These are phyloP conservation scores for Himalopsyche anomala DNA, from an alignment of 2,888 invertebrate genomes.

Conservation along the genomic window DNA sequence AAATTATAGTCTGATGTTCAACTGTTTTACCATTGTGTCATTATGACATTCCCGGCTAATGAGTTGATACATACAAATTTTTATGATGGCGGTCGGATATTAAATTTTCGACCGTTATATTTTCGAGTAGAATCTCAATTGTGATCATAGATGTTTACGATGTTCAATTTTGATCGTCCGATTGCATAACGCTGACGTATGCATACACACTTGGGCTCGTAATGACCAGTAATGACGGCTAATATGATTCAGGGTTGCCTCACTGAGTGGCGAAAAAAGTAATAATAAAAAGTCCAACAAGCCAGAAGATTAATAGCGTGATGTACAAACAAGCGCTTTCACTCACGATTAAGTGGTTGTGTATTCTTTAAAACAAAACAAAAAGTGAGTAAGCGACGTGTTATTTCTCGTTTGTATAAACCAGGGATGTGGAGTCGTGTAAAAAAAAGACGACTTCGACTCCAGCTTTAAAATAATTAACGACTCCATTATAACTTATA, in stretches of 20 bases:
- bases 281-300: too few species aligned
- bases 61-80: neutral
- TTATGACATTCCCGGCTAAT: neutral
- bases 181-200: constrained; percentile 4
- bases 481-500: too few species aligned
- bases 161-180: constrained; percentile 1
- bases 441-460: too few species aligned
- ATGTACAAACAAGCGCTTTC: too few species aligned
- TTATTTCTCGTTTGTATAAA: too few species aligned
- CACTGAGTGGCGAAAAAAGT: neutral
- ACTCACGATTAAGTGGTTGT: too few species aligned
- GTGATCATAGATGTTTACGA: neutral
- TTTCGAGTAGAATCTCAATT: constrained; percentile 14
- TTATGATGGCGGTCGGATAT: neutral
- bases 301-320: too few species aligned
- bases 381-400: too few species aligned
- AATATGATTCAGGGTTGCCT: neutral
- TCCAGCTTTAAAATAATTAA: too few species aligned
- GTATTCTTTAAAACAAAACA: too few species aligned
- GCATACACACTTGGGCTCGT: neutral
- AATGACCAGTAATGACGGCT: neutral
- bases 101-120: constrained; percentile 3
- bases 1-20: neutral
- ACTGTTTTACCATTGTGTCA: neutral
- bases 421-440: too few species aligned